Base-by-base conservation (phyloP, 2,888 invertebrate species). In the Eupithecia dodoneata region DNA sequence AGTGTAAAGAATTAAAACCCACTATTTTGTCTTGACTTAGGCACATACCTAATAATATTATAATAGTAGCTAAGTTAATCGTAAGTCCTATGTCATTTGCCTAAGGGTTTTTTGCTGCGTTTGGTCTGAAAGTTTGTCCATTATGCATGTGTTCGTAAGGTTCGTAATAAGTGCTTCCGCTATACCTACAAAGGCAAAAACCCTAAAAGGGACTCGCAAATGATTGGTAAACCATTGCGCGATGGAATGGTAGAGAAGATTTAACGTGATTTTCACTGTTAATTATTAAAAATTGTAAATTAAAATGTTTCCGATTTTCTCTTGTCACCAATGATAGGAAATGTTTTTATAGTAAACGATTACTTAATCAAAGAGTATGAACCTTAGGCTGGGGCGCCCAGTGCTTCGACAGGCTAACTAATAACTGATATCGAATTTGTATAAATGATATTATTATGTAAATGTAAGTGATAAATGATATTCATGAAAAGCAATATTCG, bases 401-500 rank as follows among this genome's bases (percentile, higher is more conserved):
- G 72, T 18, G 73, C 75, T 52, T 75, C 76, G 72, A 42, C 73
- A 70, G 74, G 77, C 77, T 76, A 66, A 72, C 78, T 78, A 66
- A 74, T 71, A 76, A 76, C 76, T 80, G 82, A 79, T 82, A 81
- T 78, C 78, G 78, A 81, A 83, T 81, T 85, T 85, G 85, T 86
- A 85, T 83, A 84, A 80, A 85, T 84, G 76, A 84, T 85, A 85
- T 83, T 83, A 82, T 80, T 80, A 79, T 81, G 80, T 78, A 78
- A 70, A 73, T 81, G 80, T 76, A 79, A 78, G 81, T 76, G 76
- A 74, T 74, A 76, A 78, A 79, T 74, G 77, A 84, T 83, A 84
- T 80, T 84, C 82, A 83, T 82, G 79, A 83, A 79, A 83, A 84
- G 86, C 87, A 84, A 86, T 86, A 85, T 79, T 83, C 83, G 82